Conservation (phyloP, 2,888 invertebrate species). For the Agonopterix arenella region DNA sequence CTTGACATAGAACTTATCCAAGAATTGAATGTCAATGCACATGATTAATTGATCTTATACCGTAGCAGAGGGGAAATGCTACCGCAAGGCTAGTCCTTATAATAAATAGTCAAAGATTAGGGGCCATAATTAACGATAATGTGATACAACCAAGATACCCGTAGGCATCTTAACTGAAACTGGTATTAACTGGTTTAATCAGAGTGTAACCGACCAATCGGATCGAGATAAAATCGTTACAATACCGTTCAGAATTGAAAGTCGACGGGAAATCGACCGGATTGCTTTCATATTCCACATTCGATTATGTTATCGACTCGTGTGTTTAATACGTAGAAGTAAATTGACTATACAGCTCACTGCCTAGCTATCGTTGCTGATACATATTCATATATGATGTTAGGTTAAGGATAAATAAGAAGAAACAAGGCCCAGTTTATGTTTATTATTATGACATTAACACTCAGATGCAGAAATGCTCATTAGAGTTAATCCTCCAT, state of each 20-base stretch:
- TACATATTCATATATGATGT: too few relatives aligned
- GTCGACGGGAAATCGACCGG: constrained; percentile 18
- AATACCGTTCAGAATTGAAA: constrained; percentile 29
- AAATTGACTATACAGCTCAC: too few relatives aligned
- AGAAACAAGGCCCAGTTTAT: too few relatives aligned
- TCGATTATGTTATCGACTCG: constrained; percentile 6
- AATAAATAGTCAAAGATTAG: too few relatives aligned
- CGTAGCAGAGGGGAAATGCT: too few relatives aligned
- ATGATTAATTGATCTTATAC: too few relatives aligned
- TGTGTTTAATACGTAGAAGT: not conserved
- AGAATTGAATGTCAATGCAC: too few relatives aligned
- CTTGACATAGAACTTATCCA: too few relatives aligned
- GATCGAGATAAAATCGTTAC: constrained; percentile 28
- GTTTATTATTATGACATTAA: not conserved
- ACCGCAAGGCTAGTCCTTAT: too few relatives aligned
- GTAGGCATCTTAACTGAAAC: constrained; percentile 17
- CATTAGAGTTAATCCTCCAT: too few relatives aligned
- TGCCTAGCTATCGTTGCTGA: too few relatives aligned
- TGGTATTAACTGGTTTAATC: constrained; percentile 29
- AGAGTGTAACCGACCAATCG: constrained; percentile 42
- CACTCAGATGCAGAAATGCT: not conserved
- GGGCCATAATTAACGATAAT: constrained; percentile 19
- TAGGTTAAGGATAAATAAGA: too few relatives aligned
- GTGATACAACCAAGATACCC: constrained; percentile 7
- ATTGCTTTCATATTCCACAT: constrained; percentile 10